Percentiles rank a stretch among this genome's conserved stretches.
Evolutionary conservation across 2,888 invertebrate genomes (phyloP).

Genomic region (Caenorhabditis sp.): DNA sequence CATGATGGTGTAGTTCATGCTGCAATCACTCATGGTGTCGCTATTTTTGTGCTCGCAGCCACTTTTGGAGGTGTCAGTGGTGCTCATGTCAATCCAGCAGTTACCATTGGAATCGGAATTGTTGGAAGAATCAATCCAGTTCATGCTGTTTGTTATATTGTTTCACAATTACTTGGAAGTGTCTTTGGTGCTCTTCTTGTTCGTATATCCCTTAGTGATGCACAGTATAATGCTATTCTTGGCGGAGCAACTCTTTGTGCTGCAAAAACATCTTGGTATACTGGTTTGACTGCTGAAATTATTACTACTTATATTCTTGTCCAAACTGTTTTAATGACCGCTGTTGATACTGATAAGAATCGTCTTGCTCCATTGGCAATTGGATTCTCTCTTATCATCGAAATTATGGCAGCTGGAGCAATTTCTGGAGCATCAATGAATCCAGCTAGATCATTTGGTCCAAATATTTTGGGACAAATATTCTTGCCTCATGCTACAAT

Average conservation of each 20-base stretch:
- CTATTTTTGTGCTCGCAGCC: conserved; percentile 62
- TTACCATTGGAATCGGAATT: conserved; percentile 70
- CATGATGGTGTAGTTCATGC: conserved; percentile 52
- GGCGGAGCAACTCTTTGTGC: conserved; percentile 44
- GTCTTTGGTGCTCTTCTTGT: conserved; percentile 69
- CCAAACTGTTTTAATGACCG: conserved; percentile 71
- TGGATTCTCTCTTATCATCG: conserved; percentile 71
- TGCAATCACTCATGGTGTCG: conserved; percentile 65
- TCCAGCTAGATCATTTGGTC: conserved; percentile 73
- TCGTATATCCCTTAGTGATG: conserved; percentile 45
- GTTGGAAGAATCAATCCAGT: conserved; percentile 54
- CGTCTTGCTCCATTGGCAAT: conserved; percentile 72
- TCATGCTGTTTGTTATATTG: conserved; percentile 54
- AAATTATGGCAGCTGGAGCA: conserved; percentile 71
- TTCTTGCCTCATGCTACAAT: conserved; percentile 19
- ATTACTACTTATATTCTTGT: conserved; percentile 71
- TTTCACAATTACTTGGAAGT: conserved; percentile 71
- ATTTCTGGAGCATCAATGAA: conserved; percentile 73
- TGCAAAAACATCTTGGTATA: conserved; percentile 33
- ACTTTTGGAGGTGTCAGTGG: conserved; percentile 71
- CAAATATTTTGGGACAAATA: conserved; percentile 67
- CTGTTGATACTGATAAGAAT: conserved; percentile 70
- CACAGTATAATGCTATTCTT: conserved; percentile 3
- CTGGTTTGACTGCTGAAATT: conserved; percentile 63
- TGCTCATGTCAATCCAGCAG: conserved; percentile 74